These are phyloP conservation scores for Tamandua tetradactyla DNA, from an alignment of 2,797 vertebrate genomes.

Conservation along the genomic window DNA sequence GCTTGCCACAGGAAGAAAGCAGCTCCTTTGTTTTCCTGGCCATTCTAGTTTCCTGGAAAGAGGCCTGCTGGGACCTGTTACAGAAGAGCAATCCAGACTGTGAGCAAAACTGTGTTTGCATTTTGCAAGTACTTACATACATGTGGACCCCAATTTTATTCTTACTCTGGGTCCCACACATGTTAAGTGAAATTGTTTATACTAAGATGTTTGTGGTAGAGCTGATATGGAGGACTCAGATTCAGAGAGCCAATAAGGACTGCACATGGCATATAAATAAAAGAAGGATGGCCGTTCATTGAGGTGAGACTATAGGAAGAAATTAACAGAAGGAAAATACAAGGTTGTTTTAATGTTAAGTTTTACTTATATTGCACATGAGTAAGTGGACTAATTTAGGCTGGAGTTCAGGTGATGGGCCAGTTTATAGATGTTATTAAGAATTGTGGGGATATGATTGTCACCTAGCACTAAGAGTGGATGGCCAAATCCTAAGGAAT, in stretches of 20 bases:
- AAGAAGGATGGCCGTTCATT: background rate
- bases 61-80: background rate
- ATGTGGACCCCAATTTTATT: background rate
- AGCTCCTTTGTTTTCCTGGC: no score
- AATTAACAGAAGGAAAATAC: background rate
- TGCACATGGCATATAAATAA: accelerated
- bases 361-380: background rate
- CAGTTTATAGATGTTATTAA: background rate
- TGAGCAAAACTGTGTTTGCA: no score
- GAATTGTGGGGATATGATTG: background rate
- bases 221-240: background rate
- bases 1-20: background rate
- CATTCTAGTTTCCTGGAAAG: no score
- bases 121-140: background rate
- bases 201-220: background rate
- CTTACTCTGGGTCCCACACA: background rate
- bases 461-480: background rate
- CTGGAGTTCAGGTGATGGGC: background rate
- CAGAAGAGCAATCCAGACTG: no score
- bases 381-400: background rate
- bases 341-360: background rate
- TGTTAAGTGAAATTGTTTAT: background rate
- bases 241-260: background rate
- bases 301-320: no score
- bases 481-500: background rate